These are phyloP conservation scores for Tipula helvola DNA, from an alignment of 2,888 invertebrate genomes.

Conservation along the genomic window DNA sequence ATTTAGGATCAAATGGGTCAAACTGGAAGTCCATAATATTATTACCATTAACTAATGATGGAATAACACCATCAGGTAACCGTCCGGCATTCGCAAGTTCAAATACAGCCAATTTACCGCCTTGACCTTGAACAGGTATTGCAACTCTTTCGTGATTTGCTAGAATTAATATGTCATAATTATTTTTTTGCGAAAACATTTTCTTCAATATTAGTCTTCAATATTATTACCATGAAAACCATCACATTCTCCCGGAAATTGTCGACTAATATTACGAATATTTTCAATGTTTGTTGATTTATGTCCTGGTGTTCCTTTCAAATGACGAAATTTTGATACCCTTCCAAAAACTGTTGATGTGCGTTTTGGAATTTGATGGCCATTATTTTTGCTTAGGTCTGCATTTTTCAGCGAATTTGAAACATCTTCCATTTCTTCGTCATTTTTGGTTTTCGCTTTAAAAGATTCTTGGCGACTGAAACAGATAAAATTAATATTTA, in stretches of 20 bases:
- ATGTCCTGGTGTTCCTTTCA: constrained; percentile 82
- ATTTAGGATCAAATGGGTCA: constrained; percentile 77
- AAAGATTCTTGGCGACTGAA: constrained; percentile 55
- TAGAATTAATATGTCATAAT: constrained; percentile 26
- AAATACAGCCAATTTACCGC: constrained; percentile 78
- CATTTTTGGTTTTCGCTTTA: constrained; percentile 45
- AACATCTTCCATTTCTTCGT: constrained; percentile 38
- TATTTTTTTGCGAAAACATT: not conserved
- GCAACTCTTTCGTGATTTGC: constrained; percentile 80
- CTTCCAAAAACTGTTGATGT: constrained; percentile 78
- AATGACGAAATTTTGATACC: constrained; percentile 84
- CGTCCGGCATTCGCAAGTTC: constrained; percentile 67
- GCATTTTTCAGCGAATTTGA: constrained; percentile 30
- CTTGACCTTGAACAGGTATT: constrained; percentile 80
- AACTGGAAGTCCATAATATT: constrained; percentile 87
- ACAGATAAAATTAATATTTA: not conserved
- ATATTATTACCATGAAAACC: constrained; percentile 69
- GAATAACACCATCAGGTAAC: constrained; percentile 66
- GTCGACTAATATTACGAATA: constrained; percentile 76
- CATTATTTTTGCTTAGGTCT: constrained; percentile 11
- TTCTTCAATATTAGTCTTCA: too few relatives aligned
- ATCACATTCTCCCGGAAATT: constrained; percentile 88
- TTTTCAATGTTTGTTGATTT: constrained; percentile 88
- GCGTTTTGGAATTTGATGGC: constrained; percentile 45
- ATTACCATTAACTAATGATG: constrained; percentile 81